Base-by-base conservation (phyloP, 2,797 vertebrate species). In the Rhynchonycteris naso region DNA sequence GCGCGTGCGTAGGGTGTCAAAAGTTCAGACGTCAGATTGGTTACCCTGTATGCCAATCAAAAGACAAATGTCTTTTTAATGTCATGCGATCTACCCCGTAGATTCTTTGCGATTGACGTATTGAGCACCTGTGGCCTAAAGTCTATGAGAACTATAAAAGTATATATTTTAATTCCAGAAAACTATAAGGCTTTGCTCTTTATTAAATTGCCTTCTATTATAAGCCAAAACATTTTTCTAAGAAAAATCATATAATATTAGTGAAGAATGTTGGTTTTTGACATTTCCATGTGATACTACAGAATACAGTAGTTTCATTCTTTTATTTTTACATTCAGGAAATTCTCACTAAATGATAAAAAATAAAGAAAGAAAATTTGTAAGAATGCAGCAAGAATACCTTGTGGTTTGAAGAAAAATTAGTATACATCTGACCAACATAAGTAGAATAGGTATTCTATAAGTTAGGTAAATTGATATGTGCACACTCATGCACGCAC, bases 281-380 rank as follows among this genome's bases (percentile, higher is more conserved):
- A 3, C 43, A 79, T 90, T 88, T 58, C 47, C 18, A 18, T 3
- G 4, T 80, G 59, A 7, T 71, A 52, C 26, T 35, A 74, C 14
- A 83, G 19, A 13, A 38, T n/a, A 92, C 75, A 92, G 66, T 47
- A n/a, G 33, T 54, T 83, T 84, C 24, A 54, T 63, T 65, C 24
- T 68, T 86, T 58, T 58, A 43, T 52, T 95, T 88, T 94, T 90
- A 81, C 1, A 66, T 21, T 69, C 22, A 43, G 50, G 50, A 72
- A 78, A 69, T 78, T 90, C 22, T 95, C 38, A 81, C 28, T 79
- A 59, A 54, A 92, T 71, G 18, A 18, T 50, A 92, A 69, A 68
- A 90, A 28, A 43, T 43, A 43, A 28, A 81, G 43, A 78, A 95
- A 89, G 47, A 50, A 83, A 91, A 85, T 68, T 43, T 26, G 0